Conservation (phyloP, 2,797 vertebrate species). For the Platalea minor region DNA sequence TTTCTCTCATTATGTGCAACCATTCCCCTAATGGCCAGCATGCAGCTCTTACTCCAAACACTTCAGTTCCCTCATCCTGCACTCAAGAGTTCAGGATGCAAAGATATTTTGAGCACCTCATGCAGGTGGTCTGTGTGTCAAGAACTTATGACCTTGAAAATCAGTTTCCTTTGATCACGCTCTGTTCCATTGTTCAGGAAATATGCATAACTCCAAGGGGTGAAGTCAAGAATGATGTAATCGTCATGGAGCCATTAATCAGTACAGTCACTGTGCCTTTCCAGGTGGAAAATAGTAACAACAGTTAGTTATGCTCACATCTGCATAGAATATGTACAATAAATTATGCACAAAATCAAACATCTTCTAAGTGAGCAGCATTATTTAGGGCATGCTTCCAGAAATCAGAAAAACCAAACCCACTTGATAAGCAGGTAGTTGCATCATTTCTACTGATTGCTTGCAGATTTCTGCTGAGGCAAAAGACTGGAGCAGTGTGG, state of each 20-base stretch:
- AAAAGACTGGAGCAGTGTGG: background rate
- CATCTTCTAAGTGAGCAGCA: background rate
- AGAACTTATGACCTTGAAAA: background rate
- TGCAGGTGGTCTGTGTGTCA: background rate
- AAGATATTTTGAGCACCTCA: background rate
- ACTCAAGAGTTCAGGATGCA: background rate
- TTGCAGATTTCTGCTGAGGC: constrained; percentile 18
- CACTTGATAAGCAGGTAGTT: constrained; percentile 34
- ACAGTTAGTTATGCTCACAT: constrained; percentile 22
- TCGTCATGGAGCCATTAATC: constrained; percentile 25
- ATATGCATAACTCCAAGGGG: background rate
- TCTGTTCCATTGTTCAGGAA: constrained; percentile 17
- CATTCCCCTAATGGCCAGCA: background rate
- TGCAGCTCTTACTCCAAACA: background rate
- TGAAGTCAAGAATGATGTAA: constrained; percentile 45
- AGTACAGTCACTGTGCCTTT: constrained; percentile 1
- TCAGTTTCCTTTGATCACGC: background rate
- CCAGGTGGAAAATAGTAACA: constrained; percentile 46
- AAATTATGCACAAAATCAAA: constrained; percentile 28
- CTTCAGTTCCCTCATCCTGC: background rate
- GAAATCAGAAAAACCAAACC: background rate
- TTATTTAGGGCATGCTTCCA: constrained; percentile 13
- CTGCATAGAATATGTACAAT: background rate
- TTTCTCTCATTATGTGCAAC: background rate
- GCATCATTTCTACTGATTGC: constrained; percentile 25